Evolutionary conservation across 2,113 vertebrate genomes (phyloP).

Genomic region (Phylloscopus whistleri): DNA sequence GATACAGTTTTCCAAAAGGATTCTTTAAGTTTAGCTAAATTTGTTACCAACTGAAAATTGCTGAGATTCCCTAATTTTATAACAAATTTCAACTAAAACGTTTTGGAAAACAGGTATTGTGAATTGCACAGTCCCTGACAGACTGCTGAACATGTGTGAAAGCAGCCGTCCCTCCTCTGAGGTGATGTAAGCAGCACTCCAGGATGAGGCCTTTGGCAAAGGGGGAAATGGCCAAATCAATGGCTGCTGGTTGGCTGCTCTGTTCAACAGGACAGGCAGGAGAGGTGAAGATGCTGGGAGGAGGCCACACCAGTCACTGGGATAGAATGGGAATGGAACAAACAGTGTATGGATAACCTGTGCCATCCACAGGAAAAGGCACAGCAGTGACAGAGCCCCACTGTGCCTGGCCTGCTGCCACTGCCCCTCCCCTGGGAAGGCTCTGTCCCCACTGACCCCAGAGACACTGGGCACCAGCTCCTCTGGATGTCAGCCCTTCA

Average conservation of each 20-base stretch:
- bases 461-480: not conserved
- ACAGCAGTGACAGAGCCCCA: not conserved
- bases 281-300: not conserved
- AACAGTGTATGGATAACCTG: not conserved
- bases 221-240: not conserved
- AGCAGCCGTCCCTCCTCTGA: not conserved
- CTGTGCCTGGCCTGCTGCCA: not conserved
- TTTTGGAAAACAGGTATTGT: not conserved
- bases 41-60: not conserved
- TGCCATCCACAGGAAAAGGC: not conserved
- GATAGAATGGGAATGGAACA: not conserved
- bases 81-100: not conserved
- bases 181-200: not conserved
- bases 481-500: not conserved
- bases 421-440: not conserved
- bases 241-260: not conserved
- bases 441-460: not conserved
- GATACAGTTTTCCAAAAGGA: not conserved
- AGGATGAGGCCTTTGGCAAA: not conserved
- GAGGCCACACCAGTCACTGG: not conserved
- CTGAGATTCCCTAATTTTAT: not conserved
- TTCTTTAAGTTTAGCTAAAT: not conserved
- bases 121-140: not conserved
- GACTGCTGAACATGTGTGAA: fast-evolving
- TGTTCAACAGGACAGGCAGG: not conserved